phyloP scores from a whole-genome alignment of 2,888 invertebrate species.

The Toxonevra muliebris region DNA sequence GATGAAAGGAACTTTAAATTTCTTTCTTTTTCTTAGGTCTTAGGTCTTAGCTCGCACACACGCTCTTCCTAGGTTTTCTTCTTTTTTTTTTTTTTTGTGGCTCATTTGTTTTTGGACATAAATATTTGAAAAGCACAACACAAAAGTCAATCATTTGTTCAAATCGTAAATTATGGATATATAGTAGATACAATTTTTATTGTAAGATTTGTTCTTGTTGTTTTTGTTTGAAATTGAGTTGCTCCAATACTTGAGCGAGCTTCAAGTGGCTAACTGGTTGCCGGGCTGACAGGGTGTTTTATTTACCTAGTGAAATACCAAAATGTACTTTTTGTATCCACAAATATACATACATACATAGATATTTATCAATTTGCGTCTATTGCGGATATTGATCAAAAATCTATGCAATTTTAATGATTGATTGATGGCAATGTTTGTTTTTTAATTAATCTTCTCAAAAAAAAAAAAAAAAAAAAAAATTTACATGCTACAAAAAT shows the following conservation, averaged over 20 bases:
- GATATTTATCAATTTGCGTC: not conserved
- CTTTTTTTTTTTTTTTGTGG: slow-evolving; percentile 1
- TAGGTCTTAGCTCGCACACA: not conserved
- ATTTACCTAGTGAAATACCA: not conserved
- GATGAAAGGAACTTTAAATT: slow-evolving; percentile 3
- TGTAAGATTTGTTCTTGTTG: slow-evolving; percentile 8
- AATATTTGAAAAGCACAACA: slow-evolving; percentile 36
- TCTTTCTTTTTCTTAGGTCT: no score
- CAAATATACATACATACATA: not conserved
- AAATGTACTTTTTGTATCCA: not conserved
- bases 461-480: no score
- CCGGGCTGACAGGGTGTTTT: no score
- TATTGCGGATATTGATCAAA: slow-evolving; percentile 56
- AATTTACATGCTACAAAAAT: slow-evolving; percentile 25
- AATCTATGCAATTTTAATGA: slow-evolving; percentile 55
- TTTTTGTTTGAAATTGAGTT: no score
- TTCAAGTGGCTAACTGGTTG: no score
- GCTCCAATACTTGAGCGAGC: no score
- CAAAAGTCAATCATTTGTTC: slow-evolving; percentile 55
- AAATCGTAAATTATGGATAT: slow-evolving; percentile 52
- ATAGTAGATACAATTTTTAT: slow-evolving; percentile 21
- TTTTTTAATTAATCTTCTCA: slow-evolving; percentile 25
- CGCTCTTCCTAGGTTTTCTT: not conserved
- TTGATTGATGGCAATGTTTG: slow-evolving; percentile 50
- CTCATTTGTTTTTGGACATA: slow-evolving; percentile 3